Percentiles rank a stretch among this genome's conserved stretches.
Conservation (phyloP, 2,888 invertebrate genomes). For the Temnothorax rugatulus region DNA sequence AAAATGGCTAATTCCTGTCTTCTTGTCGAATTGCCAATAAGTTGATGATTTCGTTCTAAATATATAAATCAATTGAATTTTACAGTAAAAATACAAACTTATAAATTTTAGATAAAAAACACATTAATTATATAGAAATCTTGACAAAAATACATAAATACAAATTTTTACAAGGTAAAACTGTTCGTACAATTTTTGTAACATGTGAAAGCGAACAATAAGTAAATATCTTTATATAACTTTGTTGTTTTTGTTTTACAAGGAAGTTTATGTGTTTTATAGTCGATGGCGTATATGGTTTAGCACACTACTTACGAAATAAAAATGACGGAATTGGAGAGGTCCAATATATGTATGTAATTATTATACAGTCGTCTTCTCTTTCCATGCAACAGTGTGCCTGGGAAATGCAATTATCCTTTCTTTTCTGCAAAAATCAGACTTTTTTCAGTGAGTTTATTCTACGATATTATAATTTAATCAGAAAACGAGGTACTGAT, state of each 20-base stretch:
- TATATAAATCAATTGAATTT: constrained; percentile 8
- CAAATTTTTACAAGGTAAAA: neutral
- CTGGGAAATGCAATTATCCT: neutral
- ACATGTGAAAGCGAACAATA: neutral
- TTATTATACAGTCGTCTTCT: neutral
- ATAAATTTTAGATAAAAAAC: neutral
- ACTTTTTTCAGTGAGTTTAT: neutral
- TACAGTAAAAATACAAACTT: neutral
- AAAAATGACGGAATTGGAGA: neutral
- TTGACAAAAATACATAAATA: neutral
- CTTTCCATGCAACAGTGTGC: neutral
- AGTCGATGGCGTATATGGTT: neutral
- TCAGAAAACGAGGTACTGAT: constrained; percentile 16
- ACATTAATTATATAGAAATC: neutral
- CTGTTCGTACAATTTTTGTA: neutral
- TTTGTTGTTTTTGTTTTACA: neutral
- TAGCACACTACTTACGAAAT: neutral
- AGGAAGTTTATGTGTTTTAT: neutral
- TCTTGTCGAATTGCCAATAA: neutral
- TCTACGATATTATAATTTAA: constrained; percentile 13
- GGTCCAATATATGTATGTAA: neutral
- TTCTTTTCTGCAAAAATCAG: neutral
- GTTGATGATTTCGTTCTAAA: neutral
- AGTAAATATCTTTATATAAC: constrained; percentile 5
- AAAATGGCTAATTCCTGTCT: neutral